A percentile compares a stretch with the other conserved stretches of the same genome.
Evolutionary conservation across 2,113 vertebrate species (phyloP).

Genomic region (Phycodurus eques): DNA sequence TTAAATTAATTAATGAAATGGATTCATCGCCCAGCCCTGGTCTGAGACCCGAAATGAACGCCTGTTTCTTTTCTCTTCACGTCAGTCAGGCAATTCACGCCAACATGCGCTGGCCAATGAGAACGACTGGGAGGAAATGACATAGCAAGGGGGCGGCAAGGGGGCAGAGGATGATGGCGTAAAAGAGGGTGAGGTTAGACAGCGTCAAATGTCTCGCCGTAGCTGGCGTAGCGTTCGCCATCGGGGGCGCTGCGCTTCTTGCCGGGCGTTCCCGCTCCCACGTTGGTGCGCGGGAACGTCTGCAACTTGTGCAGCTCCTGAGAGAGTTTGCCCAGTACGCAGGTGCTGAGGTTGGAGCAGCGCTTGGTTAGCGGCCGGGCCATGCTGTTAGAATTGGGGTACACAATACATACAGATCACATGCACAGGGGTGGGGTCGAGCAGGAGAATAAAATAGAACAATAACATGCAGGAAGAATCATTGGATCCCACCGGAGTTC

Average conservation of each 20-base stretch:
- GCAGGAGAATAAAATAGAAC: slow-evolving; percentile 10
- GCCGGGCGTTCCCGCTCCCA: slow-evolving; percentile 84
- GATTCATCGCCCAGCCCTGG: background rate
- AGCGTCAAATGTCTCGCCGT: slow-evolving; percentile 74
- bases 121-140: background rate
- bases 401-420: slow-evolving; percentile 67
- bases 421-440: slow-evolving; percentile 77
- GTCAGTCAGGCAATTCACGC: slow-evolving; percentile 67
- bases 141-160: slow-evolving; percentile 5
- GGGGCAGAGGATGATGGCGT: slow-evolving; percentile 1
- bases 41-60: background rate
- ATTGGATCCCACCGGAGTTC: background rate
- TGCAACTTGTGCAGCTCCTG: slow-evolving; percentile 90
- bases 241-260: slow-evolving; percentile 83
- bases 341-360: slow-evolving; percentile 91
- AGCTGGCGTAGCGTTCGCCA: slow-evolving; percentile 75
- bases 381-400: slow-evolving; percentile 77
- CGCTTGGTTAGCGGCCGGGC: slow-evolving; percentile 85
- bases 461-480: slow-evolving; percentile 49
- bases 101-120: slow-evolving; percentile 74
- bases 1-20: slow-evolving; percentile 5
- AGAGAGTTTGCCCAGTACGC: slow-evolving; percentile 84
- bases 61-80: slow-evolving; percentile 25
- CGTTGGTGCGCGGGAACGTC: slow-evolving; percentile 85
- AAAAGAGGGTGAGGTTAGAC: slow-evolving; percentile 60